phyloP scores from a whole-genome alignment of 2,113 vertebrate species.

The Aegithalos caudatus region DNA sequence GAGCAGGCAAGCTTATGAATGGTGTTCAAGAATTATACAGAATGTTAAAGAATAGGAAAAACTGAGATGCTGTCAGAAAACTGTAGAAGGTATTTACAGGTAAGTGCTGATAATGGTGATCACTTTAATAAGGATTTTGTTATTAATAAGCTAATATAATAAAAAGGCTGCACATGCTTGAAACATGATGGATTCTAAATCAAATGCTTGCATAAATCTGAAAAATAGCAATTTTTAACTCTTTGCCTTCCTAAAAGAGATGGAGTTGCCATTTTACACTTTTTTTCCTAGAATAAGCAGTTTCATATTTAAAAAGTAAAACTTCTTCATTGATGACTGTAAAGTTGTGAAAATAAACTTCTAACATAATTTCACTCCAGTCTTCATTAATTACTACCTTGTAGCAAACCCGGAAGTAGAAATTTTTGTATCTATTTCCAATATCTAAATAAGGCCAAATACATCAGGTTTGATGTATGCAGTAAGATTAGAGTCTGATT shows the following conservation, averaged over 20 bases:
- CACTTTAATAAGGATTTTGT: neutral
- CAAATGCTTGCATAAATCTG: neutral
- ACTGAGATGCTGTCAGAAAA: neutral
- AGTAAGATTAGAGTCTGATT: no score
- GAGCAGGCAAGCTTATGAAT: neutral
- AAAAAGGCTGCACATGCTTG: neutral
- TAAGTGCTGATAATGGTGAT: neutral
- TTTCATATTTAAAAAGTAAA: neutral
- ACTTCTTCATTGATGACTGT: neutral
- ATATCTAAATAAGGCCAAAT: neutral
- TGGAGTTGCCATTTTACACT: neutral
- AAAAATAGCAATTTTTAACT: neutral
- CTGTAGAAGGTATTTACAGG: neutral
- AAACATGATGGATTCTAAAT: neutral
- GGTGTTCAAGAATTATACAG: neutral
- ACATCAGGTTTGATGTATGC: neutral
- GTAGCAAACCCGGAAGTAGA: neutral
- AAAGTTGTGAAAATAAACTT: neutral
- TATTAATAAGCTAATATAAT: neutral
- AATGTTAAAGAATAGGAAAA: neutral
- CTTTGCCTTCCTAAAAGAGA: neutral
- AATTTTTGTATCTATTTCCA: neutral
- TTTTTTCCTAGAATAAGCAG: neutral
- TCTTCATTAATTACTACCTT: neutral
- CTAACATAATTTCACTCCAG: neutral